A percentile compares a stretch with the other conserved stretches of the same genome.
These are phyloP conservation scores for Smithornis capensis DNA, from an alignment of 2,113 vertebrate species.

Conservation along the genomic window DNA sequence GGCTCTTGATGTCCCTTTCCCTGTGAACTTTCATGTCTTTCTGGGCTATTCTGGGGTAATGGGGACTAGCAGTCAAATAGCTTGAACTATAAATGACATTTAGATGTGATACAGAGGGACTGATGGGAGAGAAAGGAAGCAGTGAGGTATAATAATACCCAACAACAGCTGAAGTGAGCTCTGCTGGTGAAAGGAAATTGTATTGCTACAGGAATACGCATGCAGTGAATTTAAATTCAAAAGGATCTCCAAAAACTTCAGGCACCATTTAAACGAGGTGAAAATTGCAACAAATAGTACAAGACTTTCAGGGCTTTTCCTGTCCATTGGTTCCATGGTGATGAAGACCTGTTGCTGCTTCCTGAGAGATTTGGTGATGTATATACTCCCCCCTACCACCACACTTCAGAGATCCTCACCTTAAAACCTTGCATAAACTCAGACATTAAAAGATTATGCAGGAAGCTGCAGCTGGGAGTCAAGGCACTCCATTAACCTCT, in stretches of 20 bases:
- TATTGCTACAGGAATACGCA: neutral
- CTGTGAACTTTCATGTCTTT: neutral
- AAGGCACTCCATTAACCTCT: neutral
- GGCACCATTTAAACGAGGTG: neutral
- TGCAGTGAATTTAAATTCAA: neutral
- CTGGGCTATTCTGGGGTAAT: neutral
- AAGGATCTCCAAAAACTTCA: neutral
- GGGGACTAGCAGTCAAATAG: neutral
- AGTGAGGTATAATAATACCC: conserved; percentile 16
- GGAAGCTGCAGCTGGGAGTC: neutral
- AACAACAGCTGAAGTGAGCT: conserved; percentile 33
- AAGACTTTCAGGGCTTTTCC: neutral
- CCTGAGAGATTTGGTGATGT: neutral
- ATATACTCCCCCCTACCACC: neutral
- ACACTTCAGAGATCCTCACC: neutral
- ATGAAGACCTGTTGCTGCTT: neutral
- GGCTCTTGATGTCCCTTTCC: neutral
- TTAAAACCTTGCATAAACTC: neutral
- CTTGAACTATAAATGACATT: neutral
- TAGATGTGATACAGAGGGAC: neutral
- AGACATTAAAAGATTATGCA: neutral
- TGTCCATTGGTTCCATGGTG: neutral
- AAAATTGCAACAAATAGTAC: neutral
- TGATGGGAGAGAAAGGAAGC: conserved; percentile 32
- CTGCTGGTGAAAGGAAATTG: neutral